phyloP scores from a whole-genome alignment of 2,113 vertebrate genomes.

The Calcarius ornatus region DNA sequence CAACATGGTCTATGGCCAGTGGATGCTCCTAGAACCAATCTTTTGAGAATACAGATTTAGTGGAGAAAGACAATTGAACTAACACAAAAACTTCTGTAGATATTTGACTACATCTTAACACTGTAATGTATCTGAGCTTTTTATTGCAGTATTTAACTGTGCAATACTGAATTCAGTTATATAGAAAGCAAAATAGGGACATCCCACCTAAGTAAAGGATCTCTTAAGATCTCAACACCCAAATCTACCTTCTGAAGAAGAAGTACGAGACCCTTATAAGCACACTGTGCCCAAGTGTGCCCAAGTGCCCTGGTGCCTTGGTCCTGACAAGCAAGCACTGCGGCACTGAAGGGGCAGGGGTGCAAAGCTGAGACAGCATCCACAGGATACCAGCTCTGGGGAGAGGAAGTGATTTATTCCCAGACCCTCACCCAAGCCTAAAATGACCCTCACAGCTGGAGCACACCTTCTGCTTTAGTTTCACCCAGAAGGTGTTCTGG shows the following conservation, averaged over 20 bases:
- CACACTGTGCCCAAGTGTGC: neutral
- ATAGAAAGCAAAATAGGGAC: neutral
- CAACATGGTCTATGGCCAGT: neutral
- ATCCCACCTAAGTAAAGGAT: neutral
- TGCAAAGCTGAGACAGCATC: neutral
- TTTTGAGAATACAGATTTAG: neutral
- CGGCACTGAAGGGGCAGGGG: rapidly evolving
- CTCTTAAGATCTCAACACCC: neutral
- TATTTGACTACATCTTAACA: neutral
- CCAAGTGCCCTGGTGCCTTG: rapidly evolving
- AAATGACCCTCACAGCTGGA: neutral
- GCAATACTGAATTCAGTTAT: neutral
- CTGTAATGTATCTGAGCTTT: neutral
- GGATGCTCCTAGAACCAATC: neutral
- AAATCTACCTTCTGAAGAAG: neutral
- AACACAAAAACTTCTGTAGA: neutral
- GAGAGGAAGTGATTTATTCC: neutral
- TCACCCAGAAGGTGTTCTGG: neutral
- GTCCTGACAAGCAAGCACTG: rapidly evolving
- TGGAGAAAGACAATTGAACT: neutral
- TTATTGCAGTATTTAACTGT: neutral
- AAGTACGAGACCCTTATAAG: neutral
- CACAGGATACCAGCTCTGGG: rapidly evolving
- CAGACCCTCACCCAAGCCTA: neutral
- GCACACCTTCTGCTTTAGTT: neutral